These are phyloP conservation scores for Staurois parvus DNA, from an alignment of 2,797 vertebrate species.

Conservation along the genomic window DNA sequence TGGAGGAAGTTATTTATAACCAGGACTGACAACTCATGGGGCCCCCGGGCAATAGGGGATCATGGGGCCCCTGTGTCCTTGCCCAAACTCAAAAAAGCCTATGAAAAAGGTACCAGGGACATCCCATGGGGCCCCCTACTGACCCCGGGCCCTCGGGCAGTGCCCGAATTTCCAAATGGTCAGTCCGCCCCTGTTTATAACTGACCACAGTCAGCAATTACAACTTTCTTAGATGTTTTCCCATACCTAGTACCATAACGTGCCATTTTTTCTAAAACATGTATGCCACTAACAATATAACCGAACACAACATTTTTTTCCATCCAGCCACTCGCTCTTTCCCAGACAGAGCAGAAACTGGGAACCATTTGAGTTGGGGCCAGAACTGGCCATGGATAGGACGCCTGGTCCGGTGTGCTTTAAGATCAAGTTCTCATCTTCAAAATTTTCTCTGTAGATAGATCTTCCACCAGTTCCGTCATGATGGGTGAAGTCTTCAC, in stretches of 20 bases:
- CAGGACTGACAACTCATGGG: too few relatives aligned
- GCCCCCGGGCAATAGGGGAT: too few relatives aligned
- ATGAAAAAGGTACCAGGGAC: too few relatives aligned
- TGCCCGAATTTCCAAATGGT: too few relatives aligned
- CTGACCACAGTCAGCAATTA: slow-evolving; percentile 85
- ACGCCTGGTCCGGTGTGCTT: slow-evolving; percentile 84
- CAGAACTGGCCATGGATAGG: slow-evolving; percentile 94
- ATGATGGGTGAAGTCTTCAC: slow-evolving; percentile 92
- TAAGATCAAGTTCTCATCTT: slow-evolving; percentile 91
- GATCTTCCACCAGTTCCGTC: slow-evolving; percentile 94
- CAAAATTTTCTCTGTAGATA: slow-evolving; percentile 90
- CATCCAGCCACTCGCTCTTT: slow-evolving; percentile 86
- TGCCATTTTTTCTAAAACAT: slow-evolving; percentile 81
- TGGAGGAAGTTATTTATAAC: too few relatives aligned
- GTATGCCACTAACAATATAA: slow-evolving; percentile 79
- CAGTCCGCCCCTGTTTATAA: too few relatives aligned
- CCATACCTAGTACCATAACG: slow-evolving; percentile 76
- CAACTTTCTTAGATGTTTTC: slow-evolving; percentile 78
- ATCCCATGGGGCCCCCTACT: too few relatives aligned
- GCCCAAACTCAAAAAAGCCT: too few relatives aligned
- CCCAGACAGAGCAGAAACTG: slow-evolving; percentile 95
- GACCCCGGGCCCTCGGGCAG: too few relatives aligned
- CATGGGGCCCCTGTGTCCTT: too few relatives aligned
- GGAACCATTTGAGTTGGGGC: slow-evolving; percentile 91
- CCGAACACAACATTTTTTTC: slow-evolving; percentile 93